Percentiles rank a stretch among this genome's conserved stretches.
Conservation (phyloP, 2,113 vertebrate genomes). For the Todiramphus saurophagus region DNA sequence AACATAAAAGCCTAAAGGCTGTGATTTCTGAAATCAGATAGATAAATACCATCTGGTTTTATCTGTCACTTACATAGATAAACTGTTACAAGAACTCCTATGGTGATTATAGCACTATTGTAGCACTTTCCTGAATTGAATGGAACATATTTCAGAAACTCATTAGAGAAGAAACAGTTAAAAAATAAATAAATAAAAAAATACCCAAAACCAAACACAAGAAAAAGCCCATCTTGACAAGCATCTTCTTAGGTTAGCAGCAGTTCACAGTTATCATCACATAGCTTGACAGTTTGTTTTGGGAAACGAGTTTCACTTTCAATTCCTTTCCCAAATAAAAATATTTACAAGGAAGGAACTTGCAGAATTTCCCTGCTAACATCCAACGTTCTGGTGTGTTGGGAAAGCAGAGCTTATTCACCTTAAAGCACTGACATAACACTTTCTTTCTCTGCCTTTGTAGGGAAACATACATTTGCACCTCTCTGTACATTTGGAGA, state of each 20-base stretch:
- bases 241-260: background rate
- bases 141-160: background rate
- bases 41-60: background rate
- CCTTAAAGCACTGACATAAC: background rate
- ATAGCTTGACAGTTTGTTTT: background rate
- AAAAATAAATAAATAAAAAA: background rate
- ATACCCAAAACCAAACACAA: background rate
- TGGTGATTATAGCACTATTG: background rate
- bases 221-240: background rate
- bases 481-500: background rate
- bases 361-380: background rate
- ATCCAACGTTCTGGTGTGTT: background rate
- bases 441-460: background rate
- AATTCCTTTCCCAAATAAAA: background rate
- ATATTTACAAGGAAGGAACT: background rate
- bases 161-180: background rate
- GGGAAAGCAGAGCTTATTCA: background rate
- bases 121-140: background rate
- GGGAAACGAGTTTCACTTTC: background rate
- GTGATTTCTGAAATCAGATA: background rate
- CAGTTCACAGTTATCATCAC: background rate
- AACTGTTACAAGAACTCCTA: background rate
- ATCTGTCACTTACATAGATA: background rate
- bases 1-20: background rate
- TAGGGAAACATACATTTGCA: background rate